These are phyloP conservation scores for Macrotrachela quadricornifera DNA, from an alignment of 1,140 invertebrate species.

Conservation along the genomic window DNA sequence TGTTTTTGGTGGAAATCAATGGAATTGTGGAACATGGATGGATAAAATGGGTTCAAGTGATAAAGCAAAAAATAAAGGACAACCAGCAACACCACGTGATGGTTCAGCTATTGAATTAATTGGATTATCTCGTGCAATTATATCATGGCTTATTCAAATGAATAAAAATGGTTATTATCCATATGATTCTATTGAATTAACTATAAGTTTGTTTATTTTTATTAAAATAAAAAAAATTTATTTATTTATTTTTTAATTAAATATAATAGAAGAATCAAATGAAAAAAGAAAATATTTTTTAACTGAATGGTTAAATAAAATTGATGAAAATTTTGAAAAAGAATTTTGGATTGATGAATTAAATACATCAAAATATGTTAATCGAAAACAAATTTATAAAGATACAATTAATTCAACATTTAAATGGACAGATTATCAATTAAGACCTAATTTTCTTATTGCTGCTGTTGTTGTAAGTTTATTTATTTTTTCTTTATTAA, in stretches of 20 bases:
- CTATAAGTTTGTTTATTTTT: too few species aligned
- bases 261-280: constrained; percentile 8
- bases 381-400: constrained; percentile 75
- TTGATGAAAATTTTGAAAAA: constrained; percentile 61
- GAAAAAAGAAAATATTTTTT: constrained; percentile 23
- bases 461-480: constrained; percentile 49
- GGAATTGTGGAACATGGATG: constrained; percentile 99
- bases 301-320: constrained; percentile 62
- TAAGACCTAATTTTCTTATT: constrained; percentile 76
- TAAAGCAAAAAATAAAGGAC: constrained; percentile 49
- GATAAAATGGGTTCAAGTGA: constrained; percentile 96
- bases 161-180: constrained; percentile 45
- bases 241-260: not conserved
- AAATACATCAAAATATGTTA: constrained; percentile 41
- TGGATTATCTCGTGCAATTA: constrained; percentile 51
- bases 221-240: constrained; percentile 4
- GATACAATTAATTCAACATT: constrained; percentile 58
- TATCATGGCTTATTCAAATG: constrained; percentile 49
- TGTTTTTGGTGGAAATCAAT: constrained; percentile 76
- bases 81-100: constrained; percentile 39
- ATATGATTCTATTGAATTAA: constrained; percentile 37
- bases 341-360: constrained; percentile 53
- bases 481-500: not conserved
- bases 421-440: constrained; percentile 74
- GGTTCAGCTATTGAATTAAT: constrained; percentile 83